Evolutionary conservation across 2,113 vertebrate species (phyloP).

Genomic region (Quiscalus mexicanus): DNA sequence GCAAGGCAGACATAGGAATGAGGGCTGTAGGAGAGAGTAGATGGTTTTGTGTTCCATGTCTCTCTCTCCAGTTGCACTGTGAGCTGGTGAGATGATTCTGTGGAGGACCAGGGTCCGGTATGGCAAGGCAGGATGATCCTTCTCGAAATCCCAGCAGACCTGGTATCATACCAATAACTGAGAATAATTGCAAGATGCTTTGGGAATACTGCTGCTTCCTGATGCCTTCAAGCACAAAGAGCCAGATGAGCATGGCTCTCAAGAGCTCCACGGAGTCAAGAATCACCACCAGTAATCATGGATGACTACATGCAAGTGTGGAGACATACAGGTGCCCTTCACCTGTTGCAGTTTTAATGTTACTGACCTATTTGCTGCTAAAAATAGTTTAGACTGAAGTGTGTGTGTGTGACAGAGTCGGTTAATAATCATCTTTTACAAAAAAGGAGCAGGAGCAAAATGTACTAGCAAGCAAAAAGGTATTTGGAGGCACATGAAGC

Average conservation of each 20-base stretch:
- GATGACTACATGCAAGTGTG: background rate
- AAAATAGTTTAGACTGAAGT: background rate
- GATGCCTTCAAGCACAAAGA: background rate
- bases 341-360: background rate
- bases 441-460: background rate
- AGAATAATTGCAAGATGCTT: background rate
- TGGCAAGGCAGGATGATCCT: background rate
- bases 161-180: background rate
- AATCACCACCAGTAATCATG: fast-evolving
- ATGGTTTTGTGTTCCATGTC: fast-evolving
- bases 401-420: fast-evolving
- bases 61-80: background rate
- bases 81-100: background rate
- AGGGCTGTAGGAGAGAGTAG: background rate
- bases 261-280: background rate
- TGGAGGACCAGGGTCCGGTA: fast-evolving
- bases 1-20: background rate
- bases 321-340: background rate
- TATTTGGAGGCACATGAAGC: background rate
- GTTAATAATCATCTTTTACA: background rate
- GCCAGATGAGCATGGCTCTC: fast-evolving
- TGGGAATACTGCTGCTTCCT: background rate
- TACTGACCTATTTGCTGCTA: background rate
- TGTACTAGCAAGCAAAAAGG: background rate
- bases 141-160: background rate